Evolutionary conservation across 2,888 invertebrate species (phyloP).

Genomic region (Pristionchus japonicus): DNA sequence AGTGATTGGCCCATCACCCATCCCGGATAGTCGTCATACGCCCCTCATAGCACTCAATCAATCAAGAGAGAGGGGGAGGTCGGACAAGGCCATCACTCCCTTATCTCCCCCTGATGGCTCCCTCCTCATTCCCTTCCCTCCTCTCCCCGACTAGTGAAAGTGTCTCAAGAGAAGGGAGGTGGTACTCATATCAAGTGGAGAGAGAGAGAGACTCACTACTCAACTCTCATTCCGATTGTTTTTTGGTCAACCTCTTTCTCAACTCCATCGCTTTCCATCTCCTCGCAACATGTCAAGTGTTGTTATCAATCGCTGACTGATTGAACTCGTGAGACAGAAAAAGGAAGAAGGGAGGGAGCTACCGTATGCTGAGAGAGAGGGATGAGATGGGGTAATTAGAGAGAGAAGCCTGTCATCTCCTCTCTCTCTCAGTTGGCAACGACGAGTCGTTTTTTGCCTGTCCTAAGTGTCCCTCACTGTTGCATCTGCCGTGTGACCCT

Average conservation of each 20-base stretch:
- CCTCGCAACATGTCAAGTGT: conserved; percentile 14
- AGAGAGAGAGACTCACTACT: background rate
- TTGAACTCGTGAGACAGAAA: conserved; percentile 4
- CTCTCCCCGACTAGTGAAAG: conserved; percentile 24
- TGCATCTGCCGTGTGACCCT: conserved; percentile 44
- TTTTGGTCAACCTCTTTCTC: conserved; percentile 19
- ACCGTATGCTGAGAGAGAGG: conserved; percentile 20
- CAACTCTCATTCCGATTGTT: too few relatives aligned
- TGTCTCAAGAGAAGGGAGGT: conserved; percentile 10
- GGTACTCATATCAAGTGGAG: conserved; percentile 37
- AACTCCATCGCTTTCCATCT: background rate
- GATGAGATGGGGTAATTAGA: conserved; percentile 38
- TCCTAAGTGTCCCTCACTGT: background rate
- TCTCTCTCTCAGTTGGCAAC: conserved; percentile 1
- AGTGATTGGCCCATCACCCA: conserved; percentile 41
- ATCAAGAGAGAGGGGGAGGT: conserved; percentile 8
- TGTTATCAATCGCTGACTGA: conserved; percentile 31
- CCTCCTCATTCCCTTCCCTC: background rate
- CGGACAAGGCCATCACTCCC: conserved; percentile 46
- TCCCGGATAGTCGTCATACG: conserved; percentile 29
- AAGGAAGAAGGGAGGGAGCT: background rate
- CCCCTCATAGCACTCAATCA: conserved; percentile 48
- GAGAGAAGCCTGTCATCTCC: background rate
- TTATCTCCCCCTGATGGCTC: background rate
- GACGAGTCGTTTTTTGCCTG: background rate